phyloP scores from a whole-genome alignment of 2,113 vertebrate genomes.

The Anser brachyrhynchus region DNA sequence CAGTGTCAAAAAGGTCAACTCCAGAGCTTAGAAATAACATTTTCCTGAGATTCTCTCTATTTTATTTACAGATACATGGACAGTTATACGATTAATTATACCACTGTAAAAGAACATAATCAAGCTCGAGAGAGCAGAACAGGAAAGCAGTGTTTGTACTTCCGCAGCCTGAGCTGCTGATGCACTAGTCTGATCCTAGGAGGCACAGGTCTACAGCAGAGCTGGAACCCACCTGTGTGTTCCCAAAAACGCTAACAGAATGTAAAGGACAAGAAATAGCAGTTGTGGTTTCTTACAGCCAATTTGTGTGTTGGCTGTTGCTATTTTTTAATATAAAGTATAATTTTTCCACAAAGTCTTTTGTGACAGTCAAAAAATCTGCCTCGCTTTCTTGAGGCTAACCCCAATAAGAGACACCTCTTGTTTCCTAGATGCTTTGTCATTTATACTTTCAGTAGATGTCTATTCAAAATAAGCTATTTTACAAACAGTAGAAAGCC shows the following conservation, averaged over 20 bases:
- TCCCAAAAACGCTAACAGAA: not conserved
- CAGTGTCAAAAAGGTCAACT: not conserved
- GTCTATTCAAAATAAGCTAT: not conserved
- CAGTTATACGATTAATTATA: not conserved
- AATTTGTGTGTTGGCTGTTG: not conserved
- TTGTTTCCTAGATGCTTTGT: not conserved
- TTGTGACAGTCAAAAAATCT: not conserved
- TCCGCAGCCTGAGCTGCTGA: not conserved
- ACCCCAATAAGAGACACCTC: not conserved
- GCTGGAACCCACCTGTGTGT: not conserved
- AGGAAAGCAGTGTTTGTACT: not conserved
- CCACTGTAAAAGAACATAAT: not conserved
- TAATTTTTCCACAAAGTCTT: not conserved
- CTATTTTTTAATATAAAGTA: not conserved
- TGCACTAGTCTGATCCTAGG: not conserved
- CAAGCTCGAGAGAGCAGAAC: not conserved
- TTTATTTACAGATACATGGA: not conserved
- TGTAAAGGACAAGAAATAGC: not conserved
- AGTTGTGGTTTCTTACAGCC: not conserved
- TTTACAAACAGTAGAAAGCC: slow-evolving; percentile 26
- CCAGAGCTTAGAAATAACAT: not conserved
- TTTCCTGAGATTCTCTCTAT: not conserved
- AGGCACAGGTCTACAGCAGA: not conserved
- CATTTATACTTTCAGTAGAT: not conserved
- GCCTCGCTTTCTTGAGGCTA: not conserved